Evolutionary conservation across 1,140 invertebrate genomes (phyloP).

Genomic region (Drosophila kurseongensis): DNA sequence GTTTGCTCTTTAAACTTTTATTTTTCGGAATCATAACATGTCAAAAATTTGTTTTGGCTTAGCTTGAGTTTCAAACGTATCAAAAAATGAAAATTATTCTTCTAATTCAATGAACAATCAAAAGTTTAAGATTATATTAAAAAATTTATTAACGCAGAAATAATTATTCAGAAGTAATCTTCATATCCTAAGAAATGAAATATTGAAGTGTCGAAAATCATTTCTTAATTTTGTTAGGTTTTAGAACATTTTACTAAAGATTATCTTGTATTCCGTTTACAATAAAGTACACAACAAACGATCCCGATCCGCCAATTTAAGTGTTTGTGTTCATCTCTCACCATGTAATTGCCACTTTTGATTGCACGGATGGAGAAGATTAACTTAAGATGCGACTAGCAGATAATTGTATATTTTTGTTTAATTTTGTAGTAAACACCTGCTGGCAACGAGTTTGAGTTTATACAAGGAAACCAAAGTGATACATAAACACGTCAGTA

Average conservation of each 20-base stretch:
- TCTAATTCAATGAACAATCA: background rate
- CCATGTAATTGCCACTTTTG: constrained; percentile 27
- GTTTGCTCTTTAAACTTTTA: background rate
- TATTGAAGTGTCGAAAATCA: background rate
- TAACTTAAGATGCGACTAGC: constrained; percentile 10
- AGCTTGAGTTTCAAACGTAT: background rate
- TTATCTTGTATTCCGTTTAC: constrained; percentile 7
- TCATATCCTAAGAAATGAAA: constrained; percentile 1
- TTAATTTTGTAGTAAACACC: constrained; percentile 27
- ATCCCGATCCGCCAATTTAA: background rate
- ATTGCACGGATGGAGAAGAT: constrained; percentile 2
- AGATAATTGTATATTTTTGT: constrained; percentile 38
- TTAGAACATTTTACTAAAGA: background rate
- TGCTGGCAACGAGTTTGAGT: constrained; percentile 13
- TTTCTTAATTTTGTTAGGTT: constrained; percentile 1
- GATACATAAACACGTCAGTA: constrained; percentile 24
- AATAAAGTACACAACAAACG: constrained; percentile 6
- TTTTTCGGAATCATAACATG: constrained; percentile 7
- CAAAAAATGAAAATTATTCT: background rate
- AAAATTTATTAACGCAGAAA: constrained; percentile 1
- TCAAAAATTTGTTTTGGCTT: constrained; percentile 12
- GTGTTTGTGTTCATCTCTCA: background rate
- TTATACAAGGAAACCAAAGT: constrained; percentile 21
- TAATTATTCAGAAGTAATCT: background rate
- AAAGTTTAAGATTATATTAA: background rate